A percentile compares a stretch with the other conserved stretches of the same genome.
These are phyloP conservation scores for Oryzias dopingdopingensis DNA, from an alignment of 2,797 vertebrate species.

Conservation along the genomic window DNA sequence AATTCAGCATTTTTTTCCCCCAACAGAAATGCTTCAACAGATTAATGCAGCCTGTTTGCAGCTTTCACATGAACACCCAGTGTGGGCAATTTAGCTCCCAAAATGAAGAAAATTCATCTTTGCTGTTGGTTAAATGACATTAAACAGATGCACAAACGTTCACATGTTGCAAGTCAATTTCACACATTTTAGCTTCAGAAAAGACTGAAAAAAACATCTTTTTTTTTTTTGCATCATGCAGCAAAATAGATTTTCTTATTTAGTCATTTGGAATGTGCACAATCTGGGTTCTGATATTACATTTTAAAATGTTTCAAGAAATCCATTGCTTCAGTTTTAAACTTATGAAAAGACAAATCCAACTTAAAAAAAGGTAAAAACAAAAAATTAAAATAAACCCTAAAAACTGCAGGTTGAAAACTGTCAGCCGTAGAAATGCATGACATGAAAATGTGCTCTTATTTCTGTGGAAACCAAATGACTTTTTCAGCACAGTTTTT, in stretches of 20 bases:
- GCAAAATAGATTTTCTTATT: too few species aligned
- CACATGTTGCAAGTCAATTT: constrained; percentile 36
- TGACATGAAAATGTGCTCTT: too few species aligned
- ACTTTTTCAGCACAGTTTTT: constrained; percentile 1
- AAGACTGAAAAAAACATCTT: constrained; percentile 33
- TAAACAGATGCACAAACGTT: constrained; percentile 29
- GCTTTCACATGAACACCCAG: constrained; percentile 36
- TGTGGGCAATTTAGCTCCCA: constrained; percentile 22
- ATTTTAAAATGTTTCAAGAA: constrained; percentile 20
- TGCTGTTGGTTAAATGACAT: constrained; percentile 33
- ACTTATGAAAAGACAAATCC: constrained; percentile 39
- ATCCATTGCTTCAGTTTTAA: constrained; percentile 22
- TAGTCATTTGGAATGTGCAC: too few species aligned
- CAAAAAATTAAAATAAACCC: too few species aligned
- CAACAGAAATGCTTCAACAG: constrained; percentile 18
- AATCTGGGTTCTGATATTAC: constrained; percentile 29
- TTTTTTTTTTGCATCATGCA: constrained; percentile 17
- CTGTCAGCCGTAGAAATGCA: too few species aligned
- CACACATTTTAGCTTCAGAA: constrained; percentile 21
- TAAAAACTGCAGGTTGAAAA: too few species aligned
- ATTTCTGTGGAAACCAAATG: neutral
- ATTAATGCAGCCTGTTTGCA: constrained; percentile 24
- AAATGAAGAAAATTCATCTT: constrained; percentile 22
- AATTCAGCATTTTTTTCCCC: constrained; percentile 18
- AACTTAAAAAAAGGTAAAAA: neutral